Percentiles rank a stretch among this genome's conserved stretches.
These are phyloP conservation scores for Harmothoe impar DNA, from an alignment of 2,888 invertebrate species.

Conservation along the genomic window DNA sequence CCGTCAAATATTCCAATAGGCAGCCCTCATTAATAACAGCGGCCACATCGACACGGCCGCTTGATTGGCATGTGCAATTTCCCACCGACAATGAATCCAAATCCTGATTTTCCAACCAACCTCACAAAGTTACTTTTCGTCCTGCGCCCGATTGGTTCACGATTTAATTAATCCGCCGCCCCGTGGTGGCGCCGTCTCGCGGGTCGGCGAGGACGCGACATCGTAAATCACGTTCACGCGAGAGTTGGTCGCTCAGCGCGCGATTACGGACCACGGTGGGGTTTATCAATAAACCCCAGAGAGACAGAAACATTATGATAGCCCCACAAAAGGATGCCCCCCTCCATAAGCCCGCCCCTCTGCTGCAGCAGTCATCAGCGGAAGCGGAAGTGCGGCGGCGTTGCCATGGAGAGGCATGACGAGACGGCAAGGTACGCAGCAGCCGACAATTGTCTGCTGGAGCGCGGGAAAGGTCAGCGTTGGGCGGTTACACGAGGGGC, in stretches of 20 bases:
- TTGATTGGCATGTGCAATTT: constrained; percentile 62
- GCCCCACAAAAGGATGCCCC: constrained; percentile 47
- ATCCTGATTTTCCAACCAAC: constrained; percentile 59
- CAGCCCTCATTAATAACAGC: constrained; percentile 36
- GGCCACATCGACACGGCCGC: constrained; percentile 41
- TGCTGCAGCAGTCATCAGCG: background rate
- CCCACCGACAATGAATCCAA: constrained; percentile 57
- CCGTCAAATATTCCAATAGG: constrained; percentile 37
- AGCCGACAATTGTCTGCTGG: background rate
- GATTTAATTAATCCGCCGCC: constrained; percentile 60
- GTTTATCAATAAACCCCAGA: constrained; percentile 39
- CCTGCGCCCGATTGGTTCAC: constrained; percentile 51
- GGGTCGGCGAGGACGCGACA: background rate
- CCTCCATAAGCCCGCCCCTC: background rate
- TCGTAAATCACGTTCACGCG: constrained; percentile 57
- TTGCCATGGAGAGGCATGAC: constrained; percentile 39
- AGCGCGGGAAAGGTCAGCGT: no score
- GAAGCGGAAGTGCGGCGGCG: constrained; percentile 52
- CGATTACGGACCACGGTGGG: constrained; percentile 36
- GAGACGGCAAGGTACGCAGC: background rate
- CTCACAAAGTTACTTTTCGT: constrained; percentile 61
- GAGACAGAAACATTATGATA: constrained; percentile 60
- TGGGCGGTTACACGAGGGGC: background rate
- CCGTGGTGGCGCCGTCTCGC: constrained; percentile 41
- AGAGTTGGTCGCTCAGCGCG: constrained; percentile 22